A percentile compares a stretch with the other conserved stretches of the same genome.
phyloP scores from a whole-genome alignment of 2,888 invertebrate species.

The Eubasilissa splendida region DNA sequence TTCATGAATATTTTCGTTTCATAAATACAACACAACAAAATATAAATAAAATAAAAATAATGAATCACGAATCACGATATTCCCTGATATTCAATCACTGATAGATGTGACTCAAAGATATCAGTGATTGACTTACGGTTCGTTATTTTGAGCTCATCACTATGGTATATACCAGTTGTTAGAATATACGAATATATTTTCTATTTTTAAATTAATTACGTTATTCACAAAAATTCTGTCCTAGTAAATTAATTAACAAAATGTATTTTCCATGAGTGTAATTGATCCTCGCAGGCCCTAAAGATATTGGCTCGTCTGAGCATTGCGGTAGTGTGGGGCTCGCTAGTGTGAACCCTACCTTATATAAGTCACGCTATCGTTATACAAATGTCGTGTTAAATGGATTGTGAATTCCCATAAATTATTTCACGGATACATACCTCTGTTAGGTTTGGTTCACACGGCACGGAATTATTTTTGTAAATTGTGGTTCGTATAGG shows the following conservation, averaged over 20 bases:
- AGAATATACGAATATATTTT: background rate
- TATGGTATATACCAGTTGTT: background rate
- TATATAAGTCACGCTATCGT: constrained; percentile 49
- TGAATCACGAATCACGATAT: no score
- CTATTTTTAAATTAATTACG: background rate
- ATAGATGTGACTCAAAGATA: no score
- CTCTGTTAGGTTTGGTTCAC: constrained; percentile 10
- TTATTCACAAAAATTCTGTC: background rate
- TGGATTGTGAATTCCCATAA: constrained; percentile 53
- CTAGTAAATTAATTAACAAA: background rate
- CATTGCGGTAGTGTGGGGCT: background rate
- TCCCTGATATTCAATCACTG: no score
- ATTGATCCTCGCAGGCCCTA: background rate
- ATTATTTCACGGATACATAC: constrained; percentile 45
- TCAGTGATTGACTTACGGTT: no score
- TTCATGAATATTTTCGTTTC: background rate
- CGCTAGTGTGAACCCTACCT: constrained; percentile 12
- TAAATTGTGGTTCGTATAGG: no score
- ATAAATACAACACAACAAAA: background rate
- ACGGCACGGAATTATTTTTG: background rate
- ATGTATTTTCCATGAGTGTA: background rate
- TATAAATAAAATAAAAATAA: background rate
- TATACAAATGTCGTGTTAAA: constrained; percentile 55
- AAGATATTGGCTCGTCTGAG: background rate
- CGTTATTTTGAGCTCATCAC: no score